Evolutionary conservation across 2,113 vertebrate genomes (phyloP).

Genomic region (Notothenia rossii): DNA sequence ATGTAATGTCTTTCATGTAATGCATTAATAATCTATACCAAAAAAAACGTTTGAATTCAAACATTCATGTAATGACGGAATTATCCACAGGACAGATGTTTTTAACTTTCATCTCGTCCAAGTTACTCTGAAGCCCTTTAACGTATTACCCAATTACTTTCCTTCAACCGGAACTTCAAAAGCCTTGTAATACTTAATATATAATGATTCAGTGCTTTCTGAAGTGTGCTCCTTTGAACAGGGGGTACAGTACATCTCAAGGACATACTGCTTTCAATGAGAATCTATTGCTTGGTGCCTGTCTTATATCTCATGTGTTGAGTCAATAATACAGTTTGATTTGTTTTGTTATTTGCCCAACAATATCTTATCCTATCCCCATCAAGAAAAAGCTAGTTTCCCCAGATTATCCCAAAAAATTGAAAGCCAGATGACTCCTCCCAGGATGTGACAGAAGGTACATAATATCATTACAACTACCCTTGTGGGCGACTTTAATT

Average conservation of each 20-base stretch:
- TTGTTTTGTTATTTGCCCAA: background rate
- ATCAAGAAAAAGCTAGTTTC: background rate
- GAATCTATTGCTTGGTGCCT: conserved; percentile 15
- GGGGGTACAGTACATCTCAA: conserved; percentile 1
- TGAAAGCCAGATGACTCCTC: too few relatives aligned
- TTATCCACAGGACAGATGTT: background rate
- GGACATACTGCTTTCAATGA: background rate
- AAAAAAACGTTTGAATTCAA: background rate
- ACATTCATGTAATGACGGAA: background rate
- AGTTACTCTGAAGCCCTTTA: background rate
- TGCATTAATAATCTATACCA: background rate
- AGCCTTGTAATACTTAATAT: conserved; percentile 6
- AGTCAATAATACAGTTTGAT: background rate
- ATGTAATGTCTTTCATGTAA: background rate
- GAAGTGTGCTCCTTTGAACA: conserved; percentile 32
- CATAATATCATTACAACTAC: background rate
- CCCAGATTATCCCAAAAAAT: too few relatives aligned
- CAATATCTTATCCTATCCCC: background rate
- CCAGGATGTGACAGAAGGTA: background rate
- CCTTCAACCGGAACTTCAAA: background rate
- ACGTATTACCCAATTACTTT: conserved; percentile 9
- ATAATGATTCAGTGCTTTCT: conserved; percentile 6
- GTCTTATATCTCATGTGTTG: background rate
- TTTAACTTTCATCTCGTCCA: background rate
- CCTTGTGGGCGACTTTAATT: background rate